Base-by-base conservation (phyloP, 2,888 invertebrate species). In the Dione juno region DNA sequence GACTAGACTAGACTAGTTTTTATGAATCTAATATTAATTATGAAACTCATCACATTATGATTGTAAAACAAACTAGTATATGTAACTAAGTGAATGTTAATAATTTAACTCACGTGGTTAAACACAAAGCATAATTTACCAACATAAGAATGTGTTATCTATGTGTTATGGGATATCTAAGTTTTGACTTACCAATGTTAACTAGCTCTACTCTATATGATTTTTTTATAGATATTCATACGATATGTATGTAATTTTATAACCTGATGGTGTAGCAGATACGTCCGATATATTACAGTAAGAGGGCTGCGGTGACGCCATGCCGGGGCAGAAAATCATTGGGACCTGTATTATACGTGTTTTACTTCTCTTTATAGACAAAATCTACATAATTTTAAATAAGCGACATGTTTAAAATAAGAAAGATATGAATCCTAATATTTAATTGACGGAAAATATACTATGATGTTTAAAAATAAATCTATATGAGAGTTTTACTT, bases 211-310 rank as follows among this genome's bases (percentile, higher is more conserved):
- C 40, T 64, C 21, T 68, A 16, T 35, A 48, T 37, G 43, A 21
- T 6, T 61, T 43, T 28, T 14, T 59, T 59, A 9, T 14, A n/a
- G 11, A n/a, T 54, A 61, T 28, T 43, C 43, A 45, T 10, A 13
- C 28, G 5, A 43, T 3, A 61, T 16, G 43, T 28, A 45, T n/a
- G 10, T 43, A 13, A 28, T n/a, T 45, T 48, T 52, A 69, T 75
- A 84, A 93, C 93, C 93, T 92, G 92, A 92, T 53, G 82, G 88
- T 41, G 91, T 86, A 13, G 91, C 87, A 13, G 90, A 89, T 72
- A 92, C 83, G 75, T 92, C 92, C 40, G 92, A 92, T 48, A 91
- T 89, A 83, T 91, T 92, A 87, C 91, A 92, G 81, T 86, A 92
- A 76, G 92, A 90, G 66, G 90, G 90, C 81, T 92, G 92, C 69